phyloP scores from a whole-genome alignment of 35 echinoderm and acorn worm genomes.

The Ptychodera flava region DNA sequence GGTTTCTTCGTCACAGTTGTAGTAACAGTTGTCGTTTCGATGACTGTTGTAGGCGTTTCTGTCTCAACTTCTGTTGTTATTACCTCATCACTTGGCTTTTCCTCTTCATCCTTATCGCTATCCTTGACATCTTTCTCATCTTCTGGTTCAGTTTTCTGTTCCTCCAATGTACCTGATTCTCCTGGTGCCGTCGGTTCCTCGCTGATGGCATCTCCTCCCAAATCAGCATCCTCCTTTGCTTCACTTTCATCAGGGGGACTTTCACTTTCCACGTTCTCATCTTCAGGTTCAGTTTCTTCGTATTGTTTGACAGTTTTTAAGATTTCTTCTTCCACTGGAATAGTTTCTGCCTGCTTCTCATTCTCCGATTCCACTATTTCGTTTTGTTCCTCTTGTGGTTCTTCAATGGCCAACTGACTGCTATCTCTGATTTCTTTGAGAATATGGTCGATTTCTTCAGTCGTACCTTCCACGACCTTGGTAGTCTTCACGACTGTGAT shows the following conservation, averaged over 20 bases:
- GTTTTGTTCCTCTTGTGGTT: neutral
- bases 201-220: neutral
- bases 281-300: neutral
- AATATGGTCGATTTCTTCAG: neutral
- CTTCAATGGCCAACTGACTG: neutral
- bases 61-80: neutral
- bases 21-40: neutral
- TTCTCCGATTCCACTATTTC: neutral
- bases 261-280: neutral
- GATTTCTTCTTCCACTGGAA: too few species aligned
- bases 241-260: neutral
- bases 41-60: neutral
- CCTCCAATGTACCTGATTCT: neutral
- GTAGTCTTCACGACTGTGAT: neutral
- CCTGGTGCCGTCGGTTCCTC: neutral
- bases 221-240: neutral
- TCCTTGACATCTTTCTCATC: neutral
- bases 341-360: neutral
- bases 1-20: neutral
- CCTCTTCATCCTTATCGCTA: neutral
- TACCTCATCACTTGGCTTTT: neutral
- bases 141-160: conserved; percentile 1
- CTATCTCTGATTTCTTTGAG: neutral
- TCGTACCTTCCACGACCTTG: neutral
- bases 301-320: too few species aligned